Evolutionary conservation across 2,888 invertebrate genomes (phyloP).

Genomic region (Rugalucina vietnamica): DNA sequence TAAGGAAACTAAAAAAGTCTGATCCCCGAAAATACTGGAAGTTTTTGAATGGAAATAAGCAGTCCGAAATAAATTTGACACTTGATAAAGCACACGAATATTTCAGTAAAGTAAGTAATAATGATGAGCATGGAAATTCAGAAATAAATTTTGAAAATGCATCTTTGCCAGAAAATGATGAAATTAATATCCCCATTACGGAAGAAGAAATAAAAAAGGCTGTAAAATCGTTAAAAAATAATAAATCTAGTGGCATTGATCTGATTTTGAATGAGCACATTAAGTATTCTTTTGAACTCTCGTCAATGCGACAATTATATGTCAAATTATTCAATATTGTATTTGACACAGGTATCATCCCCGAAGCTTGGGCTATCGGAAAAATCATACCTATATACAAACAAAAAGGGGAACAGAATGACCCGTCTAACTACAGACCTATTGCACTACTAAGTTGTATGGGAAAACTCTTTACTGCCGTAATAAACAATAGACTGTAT

Average conservation of each 20-base stretch:
- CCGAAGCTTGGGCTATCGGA: not conserved
- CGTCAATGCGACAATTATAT: not conserved
- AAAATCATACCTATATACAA: not conserved
- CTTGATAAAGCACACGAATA: not conserved
- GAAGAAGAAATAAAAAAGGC: not conserved
- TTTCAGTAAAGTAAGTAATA: not conserved
- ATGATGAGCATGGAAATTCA: not conserved
- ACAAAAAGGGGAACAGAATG: not conserved
- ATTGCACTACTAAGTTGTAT: constrained; percentile 4
- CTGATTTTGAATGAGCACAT: not conserved
- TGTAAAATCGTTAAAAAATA: not conserved
- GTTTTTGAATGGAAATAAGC: constrained; percentile 2
- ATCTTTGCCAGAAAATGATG: not conserved
- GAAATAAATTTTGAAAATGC: not conserved
- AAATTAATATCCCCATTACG: not conserved
- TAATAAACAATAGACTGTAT: not conserved
- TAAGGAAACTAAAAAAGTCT: not conserved
- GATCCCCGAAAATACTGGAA: not conserved
- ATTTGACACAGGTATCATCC: not conserved
- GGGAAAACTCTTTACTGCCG: not conserved
- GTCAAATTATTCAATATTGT: constrained; percentile 1
- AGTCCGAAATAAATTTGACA: not conserved
- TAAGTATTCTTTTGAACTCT: not conserved
- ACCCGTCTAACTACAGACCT: constrained; percentile 1
- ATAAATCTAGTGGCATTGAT: not conserved